Evolutionary conservation across 2,888 invertebrate species (phyloP), one percentile per base, ranked within the genome.

Genomic region (Dryobota labecula): DNA sequence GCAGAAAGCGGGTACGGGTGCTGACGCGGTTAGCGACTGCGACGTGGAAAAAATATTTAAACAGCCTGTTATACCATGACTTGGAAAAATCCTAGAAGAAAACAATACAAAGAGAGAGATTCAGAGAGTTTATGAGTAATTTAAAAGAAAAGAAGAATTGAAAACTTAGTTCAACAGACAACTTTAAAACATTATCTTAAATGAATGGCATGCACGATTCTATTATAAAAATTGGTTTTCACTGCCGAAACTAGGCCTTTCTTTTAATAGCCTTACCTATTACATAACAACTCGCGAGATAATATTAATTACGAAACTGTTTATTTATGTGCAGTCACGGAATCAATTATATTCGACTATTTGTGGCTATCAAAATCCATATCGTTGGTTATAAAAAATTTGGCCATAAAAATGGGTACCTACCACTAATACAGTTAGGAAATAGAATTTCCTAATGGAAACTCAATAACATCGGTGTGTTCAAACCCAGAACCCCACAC

Each of bases 1-100:
- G 27, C 1, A 38, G 54, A 72, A 30, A 49, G 60, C 66, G 61
- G 27, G 33, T 33, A 70, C 73, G 76, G 54, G 9, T 45, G 56
- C 67, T 66, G 30, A 24, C 51, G 61, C 60, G 71, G 24, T 18
- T 18, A 11, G 11, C 11, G 30, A 18, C n/a, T 5, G n/a, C 7
- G 47, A 15, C 47, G 51, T 38, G 63, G 2, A 49, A 54, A 62
- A 18, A 18, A 24, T n/a, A 18, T 33, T 27, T 33, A 9, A 63
- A 15, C 24, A 56, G 56, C 20, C 13, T 38, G 56, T 1, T 27
- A 54, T 20, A 36, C 15, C n/a, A 38, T 51, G 36, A 13, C 13
- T 51, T 36, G 7, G 24, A 5, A 63, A n/a, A 18, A 24, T 36
- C 7, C 49, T 47, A 24, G 18, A 27, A 27, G 3, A 41, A 24